Evolutionary conservation across 2,113 vertebrate species (phyloP), one percentile per base, ranked within the genome.

Genomic region (Odontophorus gujanensis): DNA sequence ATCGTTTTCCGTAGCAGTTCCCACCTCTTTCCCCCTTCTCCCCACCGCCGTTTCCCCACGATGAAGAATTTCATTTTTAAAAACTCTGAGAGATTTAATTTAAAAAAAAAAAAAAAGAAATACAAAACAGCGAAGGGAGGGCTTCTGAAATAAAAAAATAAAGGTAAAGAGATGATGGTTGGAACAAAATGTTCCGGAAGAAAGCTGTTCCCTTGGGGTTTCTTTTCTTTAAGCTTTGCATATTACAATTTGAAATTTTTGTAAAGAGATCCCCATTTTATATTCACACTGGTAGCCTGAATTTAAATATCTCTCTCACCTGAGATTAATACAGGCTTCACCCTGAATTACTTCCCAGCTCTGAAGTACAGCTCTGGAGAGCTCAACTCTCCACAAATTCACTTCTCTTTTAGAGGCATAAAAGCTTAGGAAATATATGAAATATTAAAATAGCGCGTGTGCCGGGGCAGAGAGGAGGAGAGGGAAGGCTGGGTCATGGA

Each of bases 241-340:
- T 96, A 97, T 96, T 97, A 98, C 97, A 97, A 96, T 97, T 96
- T 97, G 96, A 97, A 97, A 94, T 85, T 95, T 97, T 97, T 97
- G 95, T 95, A 94, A 97, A 97, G 95, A 96, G 92, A 94, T 94
- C 89, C 97, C 96, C 93, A 94, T 97, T 98, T 98, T 91, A 97
- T 97, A 97, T 97, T 97, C 95, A 97, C 92, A 91, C 92, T 84
- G 83, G 93, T 94, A 97, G 89, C 93, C 82, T 97, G 95, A 95
- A 93, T 97, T 97, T 97, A 97, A 97, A 96, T 96, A 95, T 97
- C 97, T 97, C 86, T 94, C 96, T 97, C 93, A 96, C 94, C 97
- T 96, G 97, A 98, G 97, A 97, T 97, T 98, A 96, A 97, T 97
- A 97, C 72, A 95, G 92, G 84, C 96, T 95, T 96, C 97, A 97